These are phyloP conservation scores for Epicampocera succincta DNA, from an alignment of 2,888 invertebrate species.

Conservation along the genomic window DNA sequence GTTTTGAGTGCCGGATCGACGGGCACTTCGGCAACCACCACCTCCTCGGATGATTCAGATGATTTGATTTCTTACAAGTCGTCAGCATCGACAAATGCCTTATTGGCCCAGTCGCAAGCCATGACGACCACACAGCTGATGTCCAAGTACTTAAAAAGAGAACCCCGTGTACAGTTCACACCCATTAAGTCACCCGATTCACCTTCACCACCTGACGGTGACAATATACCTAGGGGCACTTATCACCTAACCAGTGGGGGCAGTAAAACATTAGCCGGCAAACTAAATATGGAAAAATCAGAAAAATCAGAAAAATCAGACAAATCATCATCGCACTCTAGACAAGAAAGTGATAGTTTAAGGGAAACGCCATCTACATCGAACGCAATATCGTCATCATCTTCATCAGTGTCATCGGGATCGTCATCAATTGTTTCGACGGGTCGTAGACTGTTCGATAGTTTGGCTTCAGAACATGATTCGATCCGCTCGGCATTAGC, in stretches of 20 bases:
- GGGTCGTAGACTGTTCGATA: constrained; percentile 78
- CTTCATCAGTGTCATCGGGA: constrained; percentile 72
- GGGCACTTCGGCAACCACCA: constrained; percentile 79
- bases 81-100: constrained; percentile 79
- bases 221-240: constrained; percentile 77
- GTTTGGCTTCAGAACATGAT: constrained; percentile 76
- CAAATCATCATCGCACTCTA: constrained; percentile 78
- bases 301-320: no score
- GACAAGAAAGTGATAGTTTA: constrained; percentile 74
- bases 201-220: constrained; percentile 78
- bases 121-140: constrained; percentile 81
- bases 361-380: constrained; percentile 65
- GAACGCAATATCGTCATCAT: constrained; percentile 70
- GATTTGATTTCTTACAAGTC: constrained; percentile 80
- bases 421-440: constrained; percentile 76
- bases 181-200: constrained; percentile 80
- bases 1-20: constrained; percentile 79
- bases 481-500: constrained; percentile 69
- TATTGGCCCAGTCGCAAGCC: constrained; percentile 80
- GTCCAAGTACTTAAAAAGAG: constrained; percentile 80
- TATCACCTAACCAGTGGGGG: constrained; percentile 77
- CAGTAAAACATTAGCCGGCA: constrained; percentile 59
- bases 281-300: constrained; percentile 71
- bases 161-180: constrained; percentile 80
- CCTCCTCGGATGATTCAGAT: constrained; percentile 80